phyloP scores from a whole-genome alignment of 2,888 invertebrate species.

The Amaurobius ferox region DNA sequence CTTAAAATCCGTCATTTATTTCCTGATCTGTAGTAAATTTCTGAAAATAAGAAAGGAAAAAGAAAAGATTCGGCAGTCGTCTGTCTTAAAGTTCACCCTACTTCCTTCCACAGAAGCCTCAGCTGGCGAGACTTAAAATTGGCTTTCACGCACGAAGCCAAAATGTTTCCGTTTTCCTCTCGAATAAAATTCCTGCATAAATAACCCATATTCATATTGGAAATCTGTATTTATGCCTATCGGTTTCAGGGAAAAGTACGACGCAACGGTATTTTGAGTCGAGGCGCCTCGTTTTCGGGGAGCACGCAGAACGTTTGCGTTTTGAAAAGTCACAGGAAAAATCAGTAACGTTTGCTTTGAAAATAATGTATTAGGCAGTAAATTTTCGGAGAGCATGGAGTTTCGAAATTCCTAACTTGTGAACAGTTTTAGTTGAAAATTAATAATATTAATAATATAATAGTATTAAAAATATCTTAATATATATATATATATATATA shows the following conservation, averaged over 20 bases:
- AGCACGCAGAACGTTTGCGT: background rate
- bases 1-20: slow-evolving; percentile 42
- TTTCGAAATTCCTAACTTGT: too few relatives aligned
- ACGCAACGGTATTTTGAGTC: slow-evolving; percentile 18
- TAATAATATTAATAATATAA: too few relatives aligned
- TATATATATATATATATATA: too few relatives aligned
- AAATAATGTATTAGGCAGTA: background rate
- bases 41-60: background rate
- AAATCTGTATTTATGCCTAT: slow-evolving; percentile 64
- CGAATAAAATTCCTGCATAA: slow-evolving; percentile 46
- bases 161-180: slow-evolving; percentile 15
- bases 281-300: slow-evolving; percentile 4
- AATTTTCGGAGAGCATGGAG: too few relatives aligned
- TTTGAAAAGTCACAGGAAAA: slow-evolving; percentile 13
- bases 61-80: background rate
- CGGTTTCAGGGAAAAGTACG: slow-evolving; percentile 24
- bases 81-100: slow-evolving; percentile 52
- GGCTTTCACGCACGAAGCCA: slow-evolving; percentile 10
- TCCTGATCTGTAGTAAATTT: background rate
- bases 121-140: slow-evolving; percentile 54
- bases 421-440: too few relatives aligned
- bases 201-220: slow-evolving; percentile 68
- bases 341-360: background rate
- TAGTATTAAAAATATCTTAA: too few relatives aligned
- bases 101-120: slow-evolving; percentile 44